Base-by-base conservation (phyloP, 2,888 invertebrate species). In the Eudemis profundana region DNA sequence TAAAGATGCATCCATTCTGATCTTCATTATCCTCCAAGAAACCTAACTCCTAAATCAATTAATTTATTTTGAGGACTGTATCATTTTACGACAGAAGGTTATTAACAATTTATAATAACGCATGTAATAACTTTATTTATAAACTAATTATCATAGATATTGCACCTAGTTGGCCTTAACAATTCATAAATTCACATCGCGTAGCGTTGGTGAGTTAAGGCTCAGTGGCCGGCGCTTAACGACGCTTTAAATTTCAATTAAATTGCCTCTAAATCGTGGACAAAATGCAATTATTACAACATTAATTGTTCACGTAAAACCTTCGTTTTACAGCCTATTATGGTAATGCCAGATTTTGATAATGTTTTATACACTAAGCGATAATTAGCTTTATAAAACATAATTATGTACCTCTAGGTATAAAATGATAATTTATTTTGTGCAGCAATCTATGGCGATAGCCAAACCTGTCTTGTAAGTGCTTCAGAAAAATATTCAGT, bases 181-280 rank as follows among this genome's bases (percentile, higher is more conserved):
- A 27, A 19, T 59, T 21, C 12, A 33, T 19, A 12, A 47, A 59
- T 59, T 59, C 23, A 47, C 46, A 47, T 59, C 46, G 21, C 23
- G 21, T 8, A 14, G 44, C 46, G 29, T 42, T 59, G 36, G 47
- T 47, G 14, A 2, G 54, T 15, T 46, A 59, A 36, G 5, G 36
- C n/a, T 47, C 46, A 23, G 47, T 21, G 19, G 8, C 8, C 12
- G 33, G 8, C 33, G 8, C 33, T 8, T 42, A 49, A 29, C 12
- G 29, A 29, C 14, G 49, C 29, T 49, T 44, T 49, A 29, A 49
- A 27, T 21, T 59, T 59, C 10, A 21, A 21, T 21, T 21, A 15
- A 47, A 36, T 36, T 14, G 36, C 36, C 23, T 14, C 44, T 33
- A 12, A 59, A 59, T 21, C 36, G 36, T 15, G 23, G 21, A 47